Evolutionary conservation across 2,113 vertebrate genomes (phyloP).

Genomic region (Saimiri boliviensis): DNA sequence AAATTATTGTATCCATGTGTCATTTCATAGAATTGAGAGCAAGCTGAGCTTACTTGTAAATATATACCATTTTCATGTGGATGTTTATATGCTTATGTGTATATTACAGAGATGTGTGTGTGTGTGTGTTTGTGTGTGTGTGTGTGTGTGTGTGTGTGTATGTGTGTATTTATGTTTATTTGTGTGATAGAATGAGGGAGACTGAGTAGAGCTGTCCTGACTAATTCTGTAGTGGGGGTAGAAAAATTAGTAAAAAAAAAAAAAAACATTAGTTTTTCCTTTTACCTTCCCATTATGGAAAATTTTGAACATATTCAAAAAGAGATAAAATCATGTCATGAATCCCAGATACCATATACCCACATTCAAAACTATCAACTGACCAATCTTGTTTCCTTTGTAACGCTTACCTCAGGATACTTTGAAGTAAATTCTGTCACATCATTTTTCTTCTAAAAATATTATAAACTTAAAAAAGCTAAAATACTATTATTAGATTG

Average conservation of each 20-base stretch:
- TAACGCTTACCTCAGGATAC: not conserved
- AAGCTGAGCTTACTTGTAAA: not conserved
- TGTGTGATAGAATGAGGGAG: not conserved
- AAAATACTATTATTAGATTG: not conserved
- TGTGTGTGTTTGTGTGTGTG: not conserved
- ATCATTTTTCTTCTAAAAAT: not conserved
- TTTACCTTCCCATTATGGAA: conserved; percentile 22
- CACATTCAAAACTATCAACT: not conserved
- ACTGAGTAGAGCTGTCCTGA: not conserved
- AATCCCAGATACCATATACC: not conserved
- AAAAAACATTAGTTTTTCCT: not conserved
- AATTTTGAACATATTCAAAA: conserved; percentile 22
- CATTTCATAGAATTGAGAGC: conserved; percentile 6
- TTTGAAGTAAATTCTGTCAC: conserved; percentile 22
- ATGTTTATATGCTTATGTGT: not conserved
- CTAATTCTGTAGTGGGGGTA: not conserved
- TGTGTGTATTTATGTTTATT: too few relatives aligned
- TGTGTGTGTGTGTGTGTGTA: too few relatives aligned
- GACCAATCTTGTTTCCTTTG: not conserved
- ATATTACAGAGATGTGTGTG: not conserved
- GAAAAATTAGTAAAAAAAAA: not conserved
- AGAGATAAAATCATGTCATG: conserved; percentile 2
- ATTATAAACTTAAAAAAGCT: not conserved
- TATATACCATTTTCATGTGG: not conserved
- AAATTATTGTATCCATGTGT: not conserved